Conservation (phyloP, 2,888 invertebrate species). For the Eilema sororculum region DNA sequence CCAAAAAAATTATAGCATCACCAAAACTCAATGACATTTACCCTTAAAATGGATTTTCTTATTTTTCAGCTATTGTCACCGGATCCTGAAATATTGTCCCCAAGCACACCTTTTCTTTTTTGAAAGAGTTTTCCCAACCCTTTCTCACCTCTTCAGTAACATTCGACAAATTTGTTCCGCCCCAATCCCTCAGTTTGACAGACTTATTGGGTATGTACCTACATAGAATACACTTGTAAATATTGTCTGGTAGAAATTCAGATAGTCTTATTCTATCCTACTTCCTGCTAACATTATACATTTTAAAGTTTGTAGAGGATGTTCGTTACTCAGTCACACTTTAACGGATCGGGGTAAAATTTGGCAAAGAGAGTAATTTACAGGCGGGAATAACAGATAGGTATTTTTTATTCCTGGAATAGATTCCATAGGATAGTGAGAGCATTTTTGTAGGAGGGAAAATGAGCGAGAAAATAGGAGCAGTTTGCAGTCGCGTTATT, state of each 20-base stretch:
- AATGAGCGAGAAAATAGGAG: too few relatives aligned
- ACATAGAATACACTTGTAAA: not conserved
- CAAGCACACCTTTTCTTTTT: conserved; percentile 10
- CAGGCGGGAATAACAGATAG: too few relatives aligned
- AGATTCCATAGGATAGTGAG: too few relatives aligned
- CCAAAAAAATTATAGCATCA: not conserved
- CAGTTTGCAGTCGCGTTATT: too few relatives aligned
- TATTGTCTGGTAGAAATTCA: not conserved
- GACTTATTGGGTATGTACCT: conserved; percentile 8
- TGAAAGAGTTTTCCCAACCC: conserved; percentile 14
- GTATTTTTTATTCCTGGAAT: too few relatives aligned
- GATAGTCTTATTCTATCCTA: too few relatives aligned
- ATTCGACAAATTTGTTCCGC: conserved; percentile 20
- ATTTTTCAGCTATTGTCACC: not conserved
- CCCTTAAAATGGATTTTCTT: not conserved
- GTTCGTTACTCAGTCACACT: too few relatives aligned
- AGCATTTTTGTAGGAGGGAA: too few relatives aligned
- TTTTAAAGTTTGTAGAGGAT: too few relatives aligned
- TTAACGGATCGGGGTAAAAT: too few relatives aligned
- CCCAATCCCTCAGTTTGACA: conserved; percentile 9
- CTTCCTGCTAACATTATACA: too few relatives aligned
- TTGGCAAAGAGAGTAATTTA: too few relatives aligned
- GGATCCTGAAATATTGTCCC: conserved; percentile 11
- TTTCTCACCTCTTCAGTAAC: conserved; percentile 18
- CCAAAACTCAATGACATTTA: not conserved